Evolutionary conservation across 1,140 invertebrate species (phyloP), one percentile per base, ranked within the genome.

Genomic region (Conus ventricosus): DNA sequence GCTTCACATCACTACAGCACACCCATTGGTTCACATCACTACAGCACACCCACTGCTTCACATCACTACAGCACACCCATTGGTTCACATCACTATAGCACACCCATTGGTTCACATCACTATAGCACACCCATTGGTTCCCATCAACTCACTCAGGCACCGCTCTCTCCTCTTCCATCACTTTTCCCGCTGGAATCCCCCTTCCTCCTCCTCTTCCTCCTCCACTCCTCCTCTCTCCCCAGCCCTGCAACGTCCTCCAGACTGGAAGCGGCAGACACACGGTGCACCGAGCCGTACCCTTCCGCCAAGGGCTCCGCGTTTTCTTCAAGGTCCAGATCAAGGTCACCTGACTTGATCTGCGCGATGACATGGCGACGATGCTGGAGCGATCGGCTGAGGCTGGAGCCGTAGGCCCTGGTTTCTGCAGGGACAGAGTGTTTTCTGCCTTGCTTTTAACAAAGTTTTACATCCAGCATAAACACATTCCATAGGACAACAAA

Each of bases 191-290:
- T 25, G n/a, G 51, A 54, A 81, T 13, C 23, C 39, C 76, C 25
- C 76, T 39, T 27, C n/a, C 71, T 76, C 20, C 71, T 76, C 25
- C 71, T 78, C 76, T 78, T 51, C 27, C 20, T 81, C 80, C 51
- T 51, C 80, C 17, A 7, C 27, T 81, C 80, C 20, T 78, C 39
- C 6, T 27, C 67, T 20, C 67, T 75, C 13, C 23, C 53, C 76
- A 39, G 5, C 39, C 76, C 76, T 51, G 80, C 39, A 51, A 81
- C 13, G 1, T 81, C 80, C 20, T 81, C 80, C 80, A 81, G 11
- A 17, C 80, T 81, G 80, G 80, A 81, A 23, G 80, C 80, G 17
- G 80, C 80, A 0, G 80, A 81, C 15, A 81, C 80, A 10, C 80
- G 27, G 23, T 81, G 80, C 51, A 81, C 51, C 11, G 80, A 81